These are phyloP conservation scores for Zonotrichia leucophrys DNA, from an alignment of 2,113 vertebrate genomes.

Conservation along the genomic window DNA sequence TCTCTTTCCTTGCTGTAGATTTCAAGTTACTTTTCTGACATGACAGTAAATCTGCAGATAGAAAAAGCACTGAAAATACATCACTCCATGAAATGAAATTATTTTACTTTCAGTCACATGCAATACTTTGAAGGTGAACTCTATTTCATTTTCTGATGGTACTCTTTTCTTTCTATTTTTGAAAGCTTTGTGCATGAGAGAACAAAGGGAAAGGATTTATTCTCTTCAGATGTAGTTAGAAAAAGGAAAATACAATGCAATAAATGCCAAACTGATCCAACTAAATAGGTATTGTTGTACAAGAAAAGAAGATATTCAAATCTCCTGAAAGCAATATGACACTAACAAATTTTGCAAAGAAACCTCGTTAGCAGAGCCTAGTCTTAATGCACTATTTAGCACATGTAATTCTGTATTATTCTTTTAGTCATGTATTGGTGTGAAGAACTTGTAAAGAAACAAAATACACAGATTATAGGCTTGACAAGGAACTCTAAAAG, in stretches of 20 bases:
- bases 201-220: constrained; percentile 55
- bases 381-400: neutral
- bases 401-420: neutral
- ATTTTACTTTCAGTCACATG: constrained; percentile 63
- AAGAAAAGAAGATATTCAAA: neutral
- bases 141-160: constrained; percentile 61
- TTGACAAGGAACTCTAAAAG: neutral
- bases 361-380: neutral
- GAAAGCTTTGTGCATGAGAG: constrained; percentile 21
- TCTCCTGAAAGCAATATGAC: neutral
- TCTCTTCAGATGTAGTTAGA: constrained; percentile 11
- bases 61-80: constrained; percentile 56
- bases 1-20: neutral
- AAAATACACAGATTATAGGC: neutral
- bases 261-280: neutral
- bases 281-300: constrained; percentile 39
- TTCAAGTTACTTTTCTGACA: constrained; percentile 49
- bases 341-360: neutral
- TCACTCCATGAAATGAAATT: constrained; percentile 62
- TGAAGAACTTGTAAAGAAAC: neutral
- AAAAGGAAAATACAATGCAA: constrained; percentile 20
- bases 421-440: neutral
- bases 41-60: constrained; percentile 45
- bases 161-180: constrained; percentile 14
- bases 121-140: constrained; percentile 58